Evolutionary conservation across 2,113 vertebrate genomes (phyloP).

Genomic region (Stegastes partitus): DNA sequence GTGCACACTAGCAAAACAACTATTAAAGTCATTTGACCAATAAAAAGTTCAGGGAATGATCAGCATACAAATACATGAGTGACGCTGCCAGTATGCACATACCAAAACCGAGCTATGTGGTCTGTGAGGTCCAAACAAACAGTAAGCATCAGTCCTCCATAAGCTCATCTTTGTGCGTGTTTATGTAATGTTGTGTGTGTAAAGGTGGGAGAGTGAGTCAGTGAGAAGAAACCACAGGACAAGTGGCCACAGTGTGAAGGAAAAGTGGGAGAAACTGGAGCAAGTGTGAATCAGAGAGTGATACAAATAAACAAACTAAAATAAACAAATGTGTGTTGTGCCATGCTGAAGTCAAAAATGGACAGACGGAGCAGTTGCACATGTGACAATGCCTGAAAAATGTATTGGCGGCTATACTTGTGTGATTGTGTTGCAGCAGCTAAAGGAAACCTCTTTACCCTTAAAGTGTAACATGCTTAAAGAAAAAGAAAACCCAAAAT

Average conservation of each 20-base stretch:
- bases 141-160: conserved; percentile 17
- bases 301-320: conserved; percentile 80
- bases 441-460: not conserved
- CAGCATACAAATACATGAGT: conserved; percentile 18
- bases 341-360: conserved; percentile 44
- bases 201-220: conserved; percentile 41
- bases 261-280: conserved; percentile 82
- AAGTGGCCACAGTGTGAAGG: conserved; percentile 60
- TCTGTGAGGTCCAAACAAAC: conserved; percentile 22
- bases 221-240: conserved; percentile 25
- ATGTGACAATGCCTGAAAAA: conserved; percentile 4
- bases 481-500: no score
- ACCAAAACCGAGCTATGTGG: conserved; percentile 35
- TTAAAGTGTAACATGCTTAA: no score
- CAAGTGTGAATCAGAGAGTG: conserved; percentile 80
- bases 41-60: conserved; percentile 38
- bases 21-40: conserved; percentile 59
- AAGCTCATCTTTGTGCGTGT: conserved; percentile 19
- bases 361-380: not conserved
- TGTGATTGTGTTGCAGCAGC: not conserved
- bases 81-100: conserved; percentile 17
- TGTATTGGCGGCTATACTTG: not conserved
- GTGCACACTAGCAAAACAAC: conserved; percentile 32
- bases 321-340: conserved; percentile 65
- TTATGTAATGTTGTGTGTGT: conserved; percentile 9